Conservation (phyloP, 2,888 invertebrate genomes). For the Blastobasis lacticolella region DNA sequence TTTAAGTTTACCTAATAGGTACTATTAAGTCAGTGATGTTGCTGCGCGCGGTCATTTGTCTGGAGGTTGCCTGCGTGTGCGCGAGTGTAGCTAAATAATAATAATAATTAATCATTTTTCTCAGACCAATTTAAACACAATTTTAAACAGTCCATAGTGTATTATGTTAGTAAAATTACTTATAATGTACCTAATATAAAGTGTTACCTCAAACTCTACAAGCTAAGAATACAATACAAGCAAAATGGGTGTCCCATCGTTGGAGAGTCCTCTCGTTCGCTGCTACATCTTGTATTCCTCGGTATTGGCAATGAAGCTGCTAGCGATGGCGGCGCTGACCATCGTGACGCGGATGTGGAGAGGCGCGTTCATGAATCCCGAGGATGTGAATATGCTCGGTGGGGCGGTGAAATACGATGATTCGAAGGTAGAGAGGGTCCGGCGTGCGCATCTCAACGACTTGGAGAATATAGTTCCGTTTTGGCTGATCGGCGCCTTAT, state of each 20-base stretch:
- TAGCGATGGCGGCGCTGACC: conserved; percentile 36
- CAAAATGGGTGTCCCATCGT: conserved; percentile 34
- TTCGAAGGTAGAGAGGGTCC: conserved; percentile 42
- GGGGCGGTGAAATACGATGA: conserved; percentile 54
- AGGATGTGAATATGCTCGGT: conserved; percentile 37
- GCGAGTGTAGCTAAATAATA: no score
- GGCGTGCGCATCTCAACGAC: conserved; percentile 80
- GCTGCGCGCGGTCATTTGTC: no score
- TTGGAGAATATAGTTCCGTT: conserved; percentile 82
- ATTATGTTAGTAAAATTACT: no score
- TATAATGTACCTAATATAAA: no score
- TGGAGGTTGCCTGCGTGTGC: no score
- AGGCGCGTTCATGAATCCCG: conserved; percentile 47
- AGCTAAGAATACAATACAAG: no score
- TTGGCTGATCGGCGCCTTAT: conserved; percentile 74
- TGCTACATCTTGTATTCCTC: conserved; percentile 52
- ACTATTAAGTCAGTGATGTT: no score
- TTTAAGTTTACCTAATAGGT: no score
- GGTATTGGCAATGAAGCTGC: conserved; percentile 46
- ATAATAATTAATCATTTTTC: no score
- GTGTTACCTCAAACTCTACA: no score
- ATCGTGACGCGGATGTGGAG: conserved; percentile 29
- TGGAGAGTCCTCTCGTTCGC: conserved; percentile 38
- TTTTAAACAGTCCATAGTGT: no score
- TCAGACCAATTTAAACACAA: no score